These are phyloP conservation scores for Hippocampus kuda DNA, from an alignment of 2,797 vertebrate species.

Conservation along the genomic window DNA sequence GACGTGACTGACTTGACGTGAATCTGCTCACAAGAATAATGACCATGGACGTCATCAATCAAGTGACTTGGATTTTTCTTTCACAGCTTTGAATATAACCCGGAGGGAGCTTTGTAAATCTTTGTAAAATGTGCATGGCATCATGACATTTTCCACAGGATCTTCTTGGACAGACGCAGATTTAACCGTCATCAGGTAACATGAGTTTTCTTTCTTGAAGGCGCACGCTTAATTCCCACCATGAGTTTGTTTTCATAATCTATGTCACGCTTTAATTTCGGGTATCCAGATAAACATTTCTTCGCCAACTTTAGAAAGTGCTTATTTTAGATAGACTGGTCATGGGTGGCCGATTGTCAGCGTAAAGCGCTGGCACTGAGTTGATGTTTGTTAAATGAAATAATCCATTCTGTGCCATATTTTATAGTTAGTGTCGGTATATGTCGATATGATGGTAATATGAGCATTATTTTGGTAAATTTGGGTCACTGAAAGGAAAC, in stretches of 20 bases:
- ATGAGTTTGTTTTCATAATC: background rate
- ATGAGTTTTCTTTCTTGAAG: conserved; percentile 1
- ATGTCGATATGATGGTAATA: background rate
- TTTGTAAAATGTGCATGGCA: conserved; percentile 26
- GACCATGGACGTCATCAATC: background rate
- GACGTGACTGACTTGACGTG: conserved; percentile 14
- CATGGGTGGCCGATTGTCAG: too few relatives aligned
- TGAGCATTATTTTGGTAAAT: background rate
- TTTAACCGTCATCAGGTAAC: conserved; percentile 38
- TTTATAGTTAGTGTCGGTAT: background rate
- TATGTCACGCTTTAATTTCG: background rate
- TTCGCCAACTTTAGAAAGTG: too few relatives aligned
- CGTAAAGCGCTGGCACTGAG: too few relatives aligned
- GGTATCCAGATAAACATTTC: too few relatives aligned
- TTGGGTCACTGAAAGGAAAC: background rate
- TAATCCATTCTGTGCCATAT: too few relatives aligned
- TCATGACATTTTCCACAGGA: conserved; percentile 18
- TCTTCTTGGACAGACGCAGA: conserved; percentile 3
- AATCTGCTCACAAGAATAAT: background rate
- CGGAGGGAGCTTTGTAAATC: conserved; percentile 16
- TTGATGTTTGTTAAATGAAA: too few relatives aligned
- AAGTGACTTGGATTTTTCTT: conserved; percentile 4
- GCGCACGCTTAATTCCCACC: background rate
- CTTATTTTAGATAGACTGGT: too few relatives aligned
- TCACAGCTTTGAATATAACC: conserved; percentile 12